Evolutionary conservation across 2,113 vertebrate species (phyloP), one percentile per base, ranked within the genome.

Genomic region (Ammodramus savannarum): DNA sequence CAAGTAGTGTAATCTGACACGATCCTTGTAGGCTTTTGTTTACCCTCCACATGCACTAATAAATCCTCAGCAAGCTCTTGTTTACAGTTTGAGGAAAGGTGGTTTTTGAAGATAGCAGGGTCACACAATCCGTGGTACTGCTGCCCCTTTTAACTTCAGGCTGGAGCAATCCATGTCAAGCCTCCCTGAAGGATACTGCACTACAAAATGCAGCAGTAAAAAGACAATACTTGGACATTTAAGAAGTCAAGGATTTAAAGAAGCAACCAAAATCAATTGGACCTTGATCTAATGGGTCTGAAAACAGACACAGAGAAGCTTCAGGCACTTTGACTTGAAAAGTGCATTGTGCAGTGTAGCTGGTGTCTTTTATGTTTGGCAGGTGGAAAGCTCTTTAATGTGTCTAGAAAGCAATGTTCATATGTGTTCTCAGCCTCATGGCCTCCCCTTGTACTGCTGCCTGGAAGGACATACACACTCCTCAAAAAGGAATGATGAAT

Each of bases 41-140:
- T 97, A 95, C 80, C 61, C 73, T 94, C 63, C 59, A 63, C 74
- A 74, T 77, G 87, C 84, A 85, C 90, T 83, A 92, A 95, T 95
- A 95, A 96, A 94, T 96, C 90, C 88, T 86, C 54, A 54, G 49
- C 72, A 88, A 96, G 76, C 87, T 72, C 85, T 92, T 96, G 90
- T 96, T 96, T 94, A 97, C 72, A 93, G 34, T 93, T 88, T 36
- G 82, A 90, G 66, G 66, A 94, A 91, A 88, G 84, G 79, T 88
- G 75, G 44, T 93, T 91, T 96, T 61, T 87, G 86, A 85, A 94
- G 90, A 90, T 80, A 90, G 58, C 84, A 76, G 18, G 77, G 81
- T 62, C 76, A 76, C 58, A 65, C 78, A 58, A 62, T 68, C 80
- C 4, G 0, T 82, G 67, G 55, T 75, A 44, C 72, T 49, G 18